These are phyloP conservation scores for Neuroscelio doddi DNA, from an alignment of 2,888 invertebrate species.

Conservation along the genomic window DNA sequence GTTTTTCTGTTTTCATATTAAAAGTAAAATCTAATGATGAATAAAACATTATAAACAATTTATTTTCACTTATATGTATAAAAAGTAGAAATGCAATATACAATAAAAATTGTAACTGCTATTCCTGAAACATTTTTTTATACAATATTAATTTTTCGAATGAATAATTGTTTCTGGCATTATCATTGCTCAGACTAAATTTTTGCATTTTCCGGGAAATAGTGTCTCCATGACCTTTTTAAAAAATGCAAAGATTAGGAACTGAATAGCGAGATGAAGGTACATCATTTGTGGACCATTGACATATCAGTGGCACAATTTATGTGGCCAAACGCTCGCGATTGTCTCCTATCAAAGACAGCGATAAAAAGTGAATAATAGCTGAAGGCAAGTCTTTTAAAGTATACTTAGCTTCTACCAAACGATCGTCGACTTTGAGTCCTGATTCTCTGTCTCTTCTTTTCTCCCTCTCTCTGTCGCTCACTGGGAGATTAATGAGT, in stretches of 20 bases:
- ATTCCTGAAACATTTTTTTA: too few species aligned
- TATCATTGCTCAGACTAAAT: too few species aligned
- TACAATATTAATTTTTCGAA: too few species aligned
- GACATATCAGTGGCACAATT: slow-evolving; percentile 22
- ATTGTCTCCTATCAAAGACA: slow-evolving; percentile 19
- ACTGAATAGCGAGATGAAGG: slow-evolving; percentile 2
- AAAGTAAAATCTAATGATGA: too few species aligned
- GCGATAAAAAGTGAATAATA: slow-evolving; percentile 34
- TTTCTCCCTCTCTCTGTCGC: slow-evolving; percentile 29
- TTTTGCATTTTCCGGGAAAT: background rate
- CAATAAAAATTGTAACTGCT: too few species aligned
- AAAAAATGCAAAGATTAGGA: slow-evolving; percentile 12
- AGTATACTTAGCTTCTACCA: slow-evolving; percentile 26
- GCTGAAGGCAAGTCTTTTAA: slow-evolving; percentile 26
- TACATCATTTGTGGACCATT: background rate
- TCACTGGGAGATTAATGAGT: slow-evolving; percentile 37
- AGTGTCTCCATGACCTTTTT: slow-evolving; percentile 2
- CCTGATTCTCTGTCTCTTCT: slow-evolving; percentile 26
- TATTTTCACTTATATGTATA: too few species aligned
- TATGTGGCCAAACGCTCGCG: slow-evolving; percentile 7
- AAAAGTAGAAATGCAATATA: too few species aligned
- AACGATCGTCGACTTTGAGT: slow-evolving; percentile 37
- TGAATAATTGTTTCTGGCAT: too few species aligned
- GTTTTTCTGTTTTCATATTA: too few species aligned
- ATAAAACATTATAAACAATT: too few species aligned